These are phyloP conservation scores for Pollenia labialis DNA, from an alignment of 2,888 invertebrate species.

Conservation along the genomic window DNA sequence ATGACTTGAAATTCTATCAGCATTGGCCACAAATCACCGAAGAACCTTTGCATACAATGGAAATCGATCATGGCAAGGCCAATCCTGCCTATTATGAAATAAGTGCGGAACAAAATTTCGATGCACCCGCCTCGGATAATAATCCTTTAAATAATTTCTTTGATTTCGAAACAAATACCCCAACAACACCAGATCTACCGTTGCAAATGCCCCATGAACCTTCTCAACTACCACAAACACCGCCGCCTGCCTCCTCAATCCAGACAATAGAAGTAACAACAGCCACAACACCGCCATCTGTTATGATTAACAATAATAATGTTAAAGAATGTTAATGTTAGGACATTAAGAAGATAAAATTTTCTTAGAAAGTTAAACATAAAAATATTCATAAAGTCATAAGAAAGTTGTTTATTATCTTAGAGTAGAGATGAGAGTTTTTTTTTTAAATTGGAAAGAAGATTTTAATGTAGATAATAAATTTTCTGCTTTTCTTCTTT, in stretches of 20 bases:
- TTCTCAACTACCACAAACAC: conserved; percentile 12
- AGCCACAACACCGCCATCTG: conserved; percentile 10
- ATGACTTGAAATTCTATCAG: conserved; percentile 85
- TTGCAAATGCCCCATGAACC: neutral
- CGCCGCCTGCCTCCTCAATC: conserved; percentile 18
- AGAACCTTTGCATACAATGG: conserved; percentile 73
- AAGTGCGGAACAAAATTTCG: conserved; percentile 85
- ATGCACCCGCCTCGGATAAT: conserved; percentile 83
- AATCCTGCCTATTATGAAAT: conserved; percentile 85
- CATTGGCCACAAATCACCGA: conserved; percentile 88
- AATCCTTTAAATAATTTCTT: conserved; percentile 85
- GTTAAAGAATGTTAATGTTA: conserved; percentile 15
- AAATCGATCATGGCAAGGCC: conserved; percentile 68
- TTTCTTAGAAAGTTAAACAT: neutral
- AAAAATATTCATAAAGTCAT: too few relatives aligned
- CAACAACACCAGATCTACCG: conserved; percentile 41
- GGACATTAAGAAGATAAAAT: neutral
- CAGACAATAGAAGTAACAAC: neutral
- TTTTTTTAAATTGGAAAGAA: too few relatives aligned
- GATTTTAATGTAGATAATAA: too few relatives aligned
- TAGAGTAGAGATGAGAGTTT: too few relatives aligned
- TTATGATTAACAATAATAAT: conserved; percentile 15
- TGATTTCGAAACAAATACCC: conserved; percentile 75
- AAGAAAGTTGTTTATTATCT: too few relatives aligned
- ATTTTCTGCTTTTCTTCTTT: too few relatives aligned